Evolutionary conservation across 2,113 vertebrate genomes (phyloP).

Genomic region (Boulengeromyrus knoepffleri): DNA sequence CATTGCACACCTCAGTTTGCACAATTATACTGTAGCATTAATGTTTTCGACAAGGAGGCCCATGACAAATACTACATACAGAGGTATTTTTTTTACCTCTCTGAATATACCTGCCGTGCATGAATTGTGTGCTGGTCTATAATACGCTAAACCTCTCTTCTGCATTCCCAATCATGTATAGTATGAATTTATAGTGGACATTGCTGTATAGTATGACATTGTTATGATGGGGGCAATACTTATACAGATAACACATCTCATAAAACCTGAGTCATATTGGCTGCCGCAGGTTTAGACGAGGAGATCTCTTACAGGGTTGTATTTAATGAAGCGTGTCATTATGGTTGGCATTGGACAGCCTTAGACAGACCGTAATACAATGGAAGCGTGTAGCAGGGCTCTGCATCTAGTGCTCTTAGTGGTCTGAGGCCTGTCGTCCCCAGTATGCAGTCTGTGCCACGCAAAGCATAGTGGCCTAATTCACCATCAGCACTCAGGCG

Average conservation of each 20-base stretch:
- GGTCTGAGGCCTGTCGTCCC: neutral
- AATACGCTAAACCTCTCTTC: neutral
- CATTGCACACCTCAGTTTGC: neutral
- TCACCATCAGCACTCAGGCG: slow-evolving; percentile 35
- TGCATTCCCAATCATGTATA: neutral
- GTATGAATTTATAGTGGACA: neutral
- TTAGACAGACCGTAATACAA: neutral
- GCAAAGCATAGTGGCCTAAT: slow-evolving; percentile 35
- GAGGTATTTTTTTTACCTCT: neutral
- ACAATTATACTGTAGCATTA: neutral
- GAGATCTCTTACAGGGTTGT: neutral
- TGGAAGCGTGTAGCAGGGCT: neutral
- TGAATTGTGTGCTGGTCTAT: neutral
- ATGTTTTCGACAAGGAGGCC: neutral
- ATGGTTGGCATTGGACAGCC: neutral
- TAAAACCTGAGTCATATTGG: neutral
- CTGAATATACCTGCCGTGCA: neutral
- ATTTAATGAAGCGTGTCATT: neutral
- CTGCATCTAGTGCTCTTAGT: neutral
- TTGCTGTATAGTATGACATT: neutral
- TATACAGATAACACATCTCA: slow-evolving; percentile 11
- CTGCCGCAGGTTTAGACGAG: neutral
- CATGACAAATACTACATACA: neutral
- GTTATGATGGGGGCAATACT: neutral
- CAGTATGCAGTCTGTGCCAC: neutral